Conservation (phyloP, 2,888 invertebrate genomes). For the Pediacus dermestoides region DNA sequence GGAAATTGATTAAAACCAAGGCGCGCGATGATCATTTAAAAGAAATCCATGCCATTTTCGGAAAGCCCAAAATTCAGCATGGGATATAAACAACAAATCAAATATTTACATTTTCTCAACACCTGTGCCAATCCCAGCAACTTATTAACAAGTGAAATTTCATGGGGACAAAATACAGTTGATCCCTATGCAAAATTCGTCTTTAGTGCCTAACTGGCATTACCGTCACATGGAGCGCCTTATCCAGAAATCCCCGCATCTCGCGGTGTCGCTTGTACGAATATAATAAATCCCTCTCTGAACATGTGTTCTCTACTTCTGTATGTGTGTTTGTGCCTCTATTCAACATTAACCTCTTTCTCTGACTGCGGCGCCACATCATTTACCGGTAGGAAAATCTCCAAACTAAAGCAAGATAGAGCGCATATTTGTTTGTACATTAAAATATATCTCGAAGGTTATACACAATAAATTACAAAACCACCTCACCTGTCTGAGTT, state of each 20-base stretch:
- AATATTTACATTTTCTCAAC: not conserved
- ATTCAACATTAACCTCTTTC: not conserved
- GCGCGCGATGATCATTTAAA: no score
- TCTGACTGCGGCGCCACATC: slow-evolving; percentile 10
- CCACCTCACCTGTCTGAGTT: slow-evolving; percentile 23
- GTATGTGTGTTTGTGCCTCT: not conserved
- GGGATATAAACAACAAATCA: no score
- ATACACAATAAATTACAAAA: slow-evolving; percentile 21
- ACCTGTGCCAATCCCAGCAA: not conserved
- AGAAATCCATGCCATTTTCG: no score
- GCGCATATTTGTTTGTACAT: slow-evolving; percentile 9
- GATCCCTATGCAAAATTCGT: no score
- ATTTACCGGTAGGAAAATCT: slow-evolving; percentile 5
- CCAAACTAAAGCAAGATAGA: slow-evolving; percentile 11
- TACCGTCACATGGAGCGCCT: not conserved
- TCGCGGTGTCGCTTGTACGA: not conserved
- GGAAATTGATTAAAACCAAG: no score
- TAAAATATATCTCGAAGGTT: slow-evolving; percentile 20
- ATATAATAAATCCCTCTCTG: not conserved
- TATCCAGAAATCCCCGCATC: no score
- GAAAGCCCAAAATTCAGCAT: no score
- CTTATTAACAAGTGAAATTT: slow-evolving; percentile 1
- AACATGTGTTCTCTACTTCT: not conserved
- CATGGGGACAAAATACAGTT: no score
- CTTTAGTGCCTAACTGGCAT: slow-evolving; percentile 1